Base-by-base conservation (phyloP, 2,888 invertebrate species). In the Tipula confusa region DNA sequence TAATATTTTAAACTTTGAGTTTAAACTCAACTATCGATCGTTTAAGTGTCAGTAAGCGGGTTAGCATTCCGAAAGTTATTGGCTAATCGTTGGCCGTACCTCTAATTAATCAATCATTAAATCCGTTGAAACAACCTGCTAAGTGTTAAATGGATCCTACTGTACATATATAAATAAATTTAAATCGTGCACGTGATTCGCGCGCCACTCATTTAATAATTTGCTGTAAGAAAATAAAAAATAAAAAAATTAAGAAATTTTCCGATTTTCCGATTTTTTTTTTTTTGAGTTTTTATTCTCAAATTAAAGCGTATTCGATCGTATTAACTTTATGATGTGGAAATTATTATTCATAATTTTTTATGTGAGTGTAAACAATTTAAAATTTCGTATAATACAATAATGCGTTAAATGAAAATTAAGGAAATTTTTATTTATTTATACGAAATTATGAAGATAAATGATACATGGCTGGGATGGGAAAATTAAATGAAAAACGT, bases 201-300 rank as follows among this genome's bases (percentile, higher is more conserved):
- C 64, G 2, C 64, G 24, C 64, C 24, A 64, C 64, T 64, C 24
- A 9, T 24, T 43, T 15, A 43, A 43, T 43, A n/a, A n/a, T 43
- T 64, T 38, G 3, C 9, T 38, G 38, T n/a, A 13, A 9, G 13
- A 24, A 18, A 64, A 24, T 64, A 64, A 43, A 43, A 64, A 64
- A 64, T 64, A 64, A 64, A 64, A 64, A 64, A 64, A 64, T 64
- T 64, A 64, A 64, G 64, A n/a, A n/a, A 64, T 64, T 64, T 64
- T 64, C 64, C 64, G n/a, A n/a, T n/a, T n/a, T n/a, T n/a, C 64
- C 24, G 64, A 64, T 64, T 64, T 64, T 64, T 24, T 64, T 64
- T 64, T 64, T 18, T 15, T 43, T 43, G 0, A n/a, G 43, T 43
- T n/a, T n/a, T n/a, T n/a, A n/a, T n/a, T 43, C n/a, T 7, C 43